Conservation (phyloP, 2,113 vertebrate genomes). For the Probosciger aterrimus region DNA sequence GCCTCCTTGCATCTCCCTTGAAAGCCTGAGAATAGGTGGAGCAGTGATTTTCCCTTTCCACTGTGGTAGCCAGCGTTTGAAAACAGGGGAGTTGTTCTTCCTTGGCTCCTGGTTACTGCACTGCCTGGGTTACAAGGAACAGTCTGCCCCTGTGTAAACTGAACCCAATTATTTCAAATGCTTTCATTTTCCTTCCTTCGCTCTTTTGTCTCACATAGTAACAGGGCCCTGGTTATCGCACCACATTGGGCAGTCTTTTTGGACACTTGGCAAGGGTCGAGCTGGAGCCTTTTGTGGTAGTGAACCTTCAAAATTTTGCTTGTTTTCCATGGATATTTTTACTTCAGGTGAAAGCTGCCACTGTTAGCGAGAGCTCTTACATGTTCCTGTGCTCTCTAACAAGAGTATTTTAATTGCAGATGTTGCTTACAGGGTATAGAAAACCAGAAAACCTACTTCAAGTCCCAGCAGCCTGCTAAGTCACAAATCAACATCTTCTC, state of each 20-base stretch:
- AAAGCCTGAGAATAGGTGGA: slow-evolving; percentile 13
- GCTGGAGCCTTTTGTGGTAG: background rate
- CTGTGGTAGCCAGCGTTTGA: background rate
- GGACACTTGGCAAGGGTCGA: background rate
- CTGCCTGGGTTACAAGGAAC: background rate
- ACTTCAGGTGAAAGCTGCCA: background rate
- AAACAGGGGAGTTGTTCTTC: slow-evolving; percentile 30
- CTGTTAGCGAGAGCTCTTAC: background rate
- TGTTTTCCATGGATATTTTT: background rate
- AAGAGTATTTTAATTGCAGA: background rate
- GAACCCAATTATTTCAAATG: background rate
- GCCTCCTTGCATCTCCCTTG: background rate
- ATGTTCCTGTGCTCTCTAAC: background rate
- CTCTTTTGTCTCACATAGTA: background rate
- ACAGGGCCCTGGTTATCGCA: background rate
- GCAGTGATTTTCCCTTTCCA: slow-evolving; percentile 35
- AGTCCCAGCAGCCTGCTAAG: background rate
- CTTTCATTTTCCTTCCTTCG: background rate
- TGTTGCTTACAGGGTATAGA: background rate
- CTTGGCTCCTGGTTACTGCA: background rate
- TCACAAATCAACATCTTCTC: background rate
- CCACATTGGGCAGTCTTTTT: background rate
- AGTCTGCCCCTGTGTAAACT: background rate
- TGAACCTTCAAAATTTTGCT: background rate
- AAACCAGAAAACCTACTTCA: background rate